Evolutionary conservation across 2,888 invertebrate species (phyloP).

Genomic region (Lithophane socia): DNA sequence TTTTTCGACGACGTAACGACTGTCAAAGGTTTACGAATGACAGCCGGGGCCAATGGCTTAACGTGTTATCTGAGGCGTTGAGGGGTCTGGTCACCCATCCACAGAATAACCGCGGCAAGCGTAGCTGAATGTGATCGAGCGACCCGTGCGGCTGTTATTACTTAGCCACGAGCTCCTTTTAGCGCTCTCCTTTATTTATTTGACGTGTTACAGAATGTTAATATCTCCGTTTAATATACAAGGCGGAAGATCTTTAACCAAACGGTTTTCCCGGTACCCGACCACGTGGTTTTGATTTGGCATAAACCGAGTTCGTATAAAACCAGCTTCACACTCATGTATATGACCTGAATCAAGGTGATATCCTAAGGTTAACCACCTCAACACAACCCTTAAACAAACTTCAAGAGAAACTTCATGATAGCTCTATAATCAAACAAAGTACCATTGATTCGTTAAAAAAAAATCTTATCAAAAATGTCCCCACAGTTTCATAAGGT

Average conservation of each 20-base stretch:
- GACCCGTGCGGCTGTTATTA: no score
- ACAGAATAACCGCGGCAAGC: no score
- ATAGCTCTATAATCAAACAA: conserved; percentile 30
- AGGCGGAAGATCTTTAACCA: background rate
- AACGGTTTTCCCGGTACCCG: background rate
- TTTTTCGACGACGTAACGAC: no score
- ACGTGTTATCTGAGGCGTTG: no score
- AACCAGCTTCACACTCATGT: conserved; percentile 3
- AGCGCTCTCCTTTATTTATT: background rate
- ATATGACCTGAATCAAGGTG: conserved; percentile 45
- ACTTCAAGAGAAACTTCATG: conserved; percentile 3
- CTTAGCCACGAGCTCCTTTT: no score
- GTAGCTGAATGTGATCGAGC: no score
- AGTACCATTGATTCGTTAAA: conserved; percentile 6
- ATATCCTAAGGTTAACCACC: conserved; percentile 41
- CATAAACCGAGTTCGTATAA: conserved; percentile 9
- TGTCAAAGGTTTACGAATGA: no score
- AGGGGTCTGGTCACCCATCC: no score
- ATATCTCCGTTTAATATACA: background rate
- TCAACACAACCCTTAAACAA: conserved; percentile 14
- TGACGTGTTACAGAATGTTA: background rate
- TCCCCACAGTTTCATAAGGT: conserved; percentile 49
- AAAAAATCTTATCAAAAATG: conserved; percentile 59
- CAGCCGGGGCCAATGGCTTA: no score
- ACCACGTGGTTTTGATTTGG: conserved; percentile 24